Evolutionary conservation across 2,113 vertebrate genomes (phyloP).

Genomic region (Malurus elegans): DNA sequence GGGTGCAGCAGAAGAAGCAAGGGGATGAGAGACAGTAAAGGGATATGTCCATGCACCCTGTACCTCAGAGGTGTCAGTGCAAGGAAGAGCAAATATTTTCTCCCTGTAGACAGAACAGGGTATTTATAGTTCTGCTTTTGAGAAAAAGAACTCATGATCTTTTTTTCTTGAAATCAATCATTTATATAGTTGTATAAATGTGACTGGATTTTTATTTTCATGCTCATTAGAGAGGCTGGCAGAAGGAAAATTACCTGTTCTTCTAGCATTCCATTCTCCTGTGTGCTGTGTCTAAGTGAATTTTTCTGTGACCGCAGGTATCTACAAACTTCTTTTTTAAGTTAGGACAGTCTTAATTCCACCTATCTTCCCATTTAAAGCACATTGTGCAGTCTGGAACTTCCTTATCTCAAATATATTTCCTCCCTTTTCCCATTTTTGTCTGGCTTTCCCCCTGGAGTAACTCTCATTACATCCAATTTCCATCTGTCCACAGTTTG

Average conservation of each 20-base stretch:
- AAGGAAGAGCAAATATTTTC: not conserved
- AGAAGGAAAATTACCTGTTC: not conserved
- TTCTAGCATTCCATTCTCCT: not conserved
- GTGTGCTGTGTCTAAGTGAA: accelerated
- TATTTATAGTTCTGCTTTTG: not conserved
- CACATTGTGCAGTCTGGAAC: not conserved
- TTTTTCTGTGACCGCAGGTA: not conserved
- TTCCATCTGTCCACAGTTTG: conserved; percentile 19
- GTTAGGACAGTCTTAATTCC: not conserved
- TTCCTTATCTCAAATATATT: not conserved
- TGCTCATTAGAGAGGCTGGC: not conserved
- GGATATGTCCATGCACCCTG: not conserved
- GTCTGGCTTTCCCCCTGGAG: not conserved
- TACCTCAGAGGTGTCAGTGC: not conserved
- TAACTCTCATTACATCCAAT: not conserved
- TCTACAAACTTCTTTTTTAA: not conserved
- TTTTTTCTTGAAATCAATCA: not conserved
- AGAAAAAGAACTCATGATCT: not conserved
- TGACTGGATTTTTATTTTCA: not conserved
- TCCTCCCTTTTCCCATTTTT: not conserved
- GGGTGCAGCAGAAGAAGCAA: not conserved
- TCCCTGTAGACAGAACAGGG: not conserved
- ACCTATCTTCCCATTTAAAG: not conserved
- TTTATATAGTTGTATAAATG: not conserved
- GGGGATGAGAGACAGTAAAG: not conserved